A percentile compares a stretch with the other conserved stretches of the same genome.
Evolutionary conservation across 2,888 invertebrate species (phyloP).

Genomic region (Hydroisotoma schaefferi): DNA sequence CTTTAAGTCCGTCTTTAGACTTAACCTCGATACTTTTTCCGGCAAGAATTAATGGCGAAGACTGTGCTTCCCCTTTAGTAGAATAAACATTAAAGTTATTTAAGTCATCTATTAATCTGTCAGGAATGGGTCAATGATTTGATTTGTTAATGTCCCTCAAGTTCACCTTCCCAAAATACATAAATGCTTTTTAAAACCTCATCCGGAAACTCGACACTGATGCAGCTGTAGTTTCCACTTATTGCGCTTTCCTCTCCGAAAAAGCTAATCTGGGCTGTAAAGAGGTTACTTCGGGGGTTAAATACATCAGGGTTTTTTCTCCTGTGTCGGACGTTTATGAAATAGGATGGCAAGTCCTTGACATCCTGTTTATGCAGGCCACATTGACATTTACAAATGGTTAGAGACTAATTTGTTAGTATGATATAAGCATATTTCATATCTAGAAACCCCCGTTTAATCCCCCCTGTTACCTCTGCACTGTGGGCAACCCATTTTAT

Average conservation of each 20-base stretch:
- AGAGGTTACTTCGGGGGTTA: slow-evolving; percentile 27
- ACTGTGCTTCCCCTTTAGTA: too few relatives aligned
- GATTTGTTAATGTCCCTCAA: too few relatives aligned
- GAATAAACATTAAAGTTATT: neutral
- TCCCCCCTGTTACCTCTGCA: slow-evolving; percentile 18
- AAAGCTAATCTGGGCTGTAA: slow-evolving; percentile 26
- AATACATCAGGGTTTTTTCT: slow-evolving; percentile 25
- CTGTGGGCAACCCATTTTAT: slow-evolving; percentile 30
- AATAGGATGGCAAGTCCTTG: slow-evolving; percentile 23
- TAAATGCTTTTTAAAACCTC: slow-evolving; percentile 39
- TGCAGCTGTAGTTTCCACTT: slow-evolving; percentile 38
- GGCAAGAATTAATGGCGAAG: slow-evolving; percentile 32
- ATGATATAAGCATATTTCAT: too few relatives aligned
- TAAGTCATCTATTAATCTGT: slow-evolving; percentile 7
- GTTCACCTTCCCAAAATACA: slow-evolving; percentile 43
- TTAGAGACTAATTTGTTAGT: neutral
- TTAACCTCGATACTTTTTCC: slow-evolving; percentile 39
- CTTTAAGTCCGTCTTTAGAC: slow-evolving; percentile 30
- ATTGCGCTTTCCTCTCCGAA: slow-evolving; percentile 35
- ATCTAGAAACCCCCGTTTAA: too few relatives aligned
- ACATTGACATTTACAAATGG: neutral
- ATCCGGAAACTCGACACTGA: slow-evolving; percentile 27
- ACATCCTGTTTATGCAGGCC: slow-evolving; percentile 14
- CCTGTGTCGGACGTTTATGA: slow-evolving; percentile 21
- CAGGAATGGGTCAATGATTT: neutral